Conservation (phyloP, 2,888 invertebrate species). For the Pachycephus smyrnensis region DNA sequence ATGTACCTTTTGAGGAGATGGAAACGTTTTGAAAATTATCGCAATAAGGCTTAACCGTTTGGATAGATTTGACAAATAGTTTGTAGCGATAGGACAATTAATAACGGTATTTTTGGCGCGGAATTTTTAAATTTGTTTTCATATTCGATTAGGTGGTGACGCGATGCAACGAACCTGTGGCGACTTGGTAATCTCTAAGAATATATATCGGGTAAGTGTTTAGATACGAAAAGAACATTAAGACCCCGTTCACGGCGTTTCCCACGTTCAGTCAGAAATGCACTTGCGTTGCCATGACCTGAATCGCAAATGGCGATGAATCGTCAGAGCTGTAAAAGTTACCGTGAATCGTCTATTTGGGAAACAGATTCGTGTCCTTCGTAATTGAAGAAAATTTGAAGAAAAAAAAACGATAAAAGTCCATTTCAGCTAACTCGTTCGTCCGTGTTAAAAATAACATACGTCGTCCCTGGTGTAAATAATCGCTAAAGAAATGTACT, state of each 20-base stretch:
- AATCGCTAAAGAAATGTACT: background rate
- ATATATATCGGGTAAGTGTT: background rate
- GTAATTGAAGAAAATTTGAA: background rate
- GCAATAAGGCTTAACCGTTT: background rate
- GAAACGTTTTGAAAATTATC: background rate
- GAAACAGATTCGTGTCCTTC: background rate
- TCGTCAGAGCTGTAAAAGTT: background rate
- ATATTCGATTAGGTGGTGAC: background rate
- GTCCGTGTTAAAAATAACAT: background rate
- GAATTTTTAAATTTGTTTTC: background rate
- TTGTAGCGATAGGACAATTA: background rate
- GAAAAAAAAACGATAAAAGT: background rate
- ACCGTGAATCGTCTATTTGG: background rate
- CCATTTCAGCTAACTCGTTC: background rate
- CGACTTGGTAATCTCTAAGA: background rate
- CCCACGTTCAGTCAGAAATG: background rate
- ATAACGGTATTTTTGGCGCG: too few species aligned
- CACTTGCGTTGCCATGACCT: background rate
- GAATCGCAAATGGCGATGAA: background rate
- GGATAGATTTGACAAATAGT: background rate
- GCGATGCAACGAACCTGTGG: too few species aligned
- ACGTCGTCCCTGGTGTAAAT: background rate
- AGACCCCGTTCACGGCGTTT: background rate
- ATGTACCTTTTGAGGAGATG: background rate
- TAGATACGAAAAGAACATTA: background rate